A percentile compares a stretch with the other conserved stretches of the same genome.
Evolutionary conservation across 2,888 invertebrate species (phyloP).

Genomic region (Ophion obscuratus): DNA sequence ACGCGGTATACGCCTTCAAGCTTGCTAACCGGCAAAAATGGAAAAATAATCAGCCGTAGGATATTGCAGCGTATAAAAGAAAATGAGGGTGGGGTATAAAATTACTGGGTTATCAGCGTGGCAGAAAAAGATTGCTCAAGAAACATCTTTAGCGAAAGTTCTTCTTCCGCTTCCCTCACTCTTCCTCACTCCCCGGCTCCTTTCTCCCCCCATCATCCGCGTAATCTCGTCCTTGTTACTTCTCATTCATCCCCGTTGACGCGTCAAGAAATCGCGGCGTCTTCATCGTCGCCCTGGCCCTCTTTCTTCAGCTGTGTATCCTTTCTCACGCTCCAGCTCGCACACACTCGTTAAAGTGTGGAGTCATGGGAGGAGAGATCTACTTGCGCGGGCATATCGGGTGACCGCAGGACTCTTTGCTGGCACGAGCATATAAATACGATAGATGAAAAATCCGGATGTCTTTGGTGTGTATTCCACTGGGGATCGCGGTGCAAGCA

Average conservation of each 20-base stretch:
- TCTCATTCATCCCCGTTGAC: constrained; percentile 43
- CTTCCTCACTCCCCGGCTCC: neutral
- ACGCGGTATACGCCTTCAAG: too few relatives aligned
- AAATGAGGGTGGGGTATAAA: neutral
- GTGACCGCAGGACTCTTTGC: constrained; percentile 42
- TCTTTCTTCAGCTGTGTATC: constrained; percentile 41
- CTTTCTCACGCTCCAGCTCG: constrained; percentile 69
- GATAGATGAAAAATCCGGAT: constrained; percentile 40
- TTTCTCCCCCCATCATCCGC: constrained; percentile 16
- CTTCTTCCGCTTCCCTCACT: neutral
- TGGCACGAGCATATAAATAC: constrained; percentile 20
- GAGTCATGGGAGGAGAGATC: constrained; percentile 19
- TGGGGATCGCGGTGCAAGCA: neutral
- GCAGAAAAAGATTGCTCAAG: too few relatives aligned
- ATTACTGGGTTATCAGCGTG: neutral
- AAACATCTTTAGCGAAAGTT: neutral
- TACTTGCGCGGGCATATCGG: constrained; percentile 49
- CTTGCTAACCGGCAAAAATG: too few relatives aligned
- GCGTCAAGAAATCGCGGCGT: constrained; percentile 25
- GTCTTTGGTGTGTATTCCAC: constrained; percentile 20
- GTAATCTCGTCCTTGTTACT: neutral
- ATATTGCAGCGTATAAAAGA: too few relatives aligned
- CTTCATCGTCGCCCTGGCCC: constrained; percentile 55
- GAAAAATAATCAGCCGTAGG: too few relatives aligned
- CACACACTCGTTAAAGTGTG: constrained; percentile 51